Evolutionary conservation across 2,113 vertebrate species (phyloP).

Genomic region (Seriola aureovittata): DNA sequence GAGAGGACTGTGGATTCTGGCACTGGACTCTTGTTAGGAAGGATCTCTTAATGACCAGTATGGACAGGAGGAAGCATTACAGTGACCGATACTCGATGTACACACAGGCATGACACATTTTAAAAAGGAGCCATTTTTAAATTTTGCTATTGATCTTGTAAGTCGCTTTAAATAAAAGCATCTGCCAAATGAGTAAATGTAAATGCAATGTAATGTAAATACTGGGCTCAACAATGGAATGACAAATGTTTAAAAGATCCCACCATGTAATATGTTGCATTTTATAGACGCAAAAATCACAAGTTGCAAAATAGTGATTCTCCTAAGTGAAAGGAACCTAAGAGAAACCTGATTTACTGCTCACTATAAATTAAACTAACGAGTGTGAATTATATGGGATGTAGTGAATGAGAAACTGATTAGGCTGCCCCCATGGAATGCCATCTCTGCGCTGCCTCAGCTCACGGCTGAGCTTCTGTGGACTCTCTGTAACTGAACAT

Average conservation of each 20-base stretch:
- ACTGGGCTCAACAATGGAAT: neutral
- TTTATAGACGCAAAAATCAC: too few species aligned
- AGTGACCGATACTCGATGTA: neutral
- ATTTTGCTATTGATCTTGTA: too few species aligned
- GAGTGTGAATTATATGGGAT: neutral
- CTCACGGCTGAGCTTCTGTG: neutral
- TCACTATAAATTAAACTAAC: neutral
- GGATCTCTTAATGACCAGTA: neutral
- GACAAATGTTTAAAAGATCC: neutral
- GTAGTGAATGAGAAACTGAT: neutral
- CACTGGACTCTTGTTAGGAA: too few species aligned
- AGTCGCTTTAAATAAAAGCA: too few species aligned
- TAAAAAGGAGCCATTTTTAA: too few species aligned
- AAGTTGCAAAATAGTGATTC: too few species aligned
- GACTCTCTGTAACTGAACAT: neutral
- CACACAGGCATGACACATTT: too few species aligned
- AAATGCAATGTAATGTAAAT: too few species aligned
- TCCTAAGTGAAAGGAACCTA: neutral
- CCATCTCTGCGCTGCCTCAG: constrained; percentile 11
- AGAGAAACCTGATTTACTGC: neutral
- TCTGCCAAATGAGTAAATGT: too few species aligned
- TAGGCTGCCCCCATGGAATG: neutral
- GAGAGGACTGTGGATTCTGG: too few species aligned
- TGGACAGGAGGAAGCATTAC: neutral
- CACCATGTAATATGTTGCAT: too few species aligned